Percentiles rank a stretch among this genome's conserved stretches.
Conservation (phyloP, 2,113 vertebrate species). For the Setophaga petechia region DNA sequence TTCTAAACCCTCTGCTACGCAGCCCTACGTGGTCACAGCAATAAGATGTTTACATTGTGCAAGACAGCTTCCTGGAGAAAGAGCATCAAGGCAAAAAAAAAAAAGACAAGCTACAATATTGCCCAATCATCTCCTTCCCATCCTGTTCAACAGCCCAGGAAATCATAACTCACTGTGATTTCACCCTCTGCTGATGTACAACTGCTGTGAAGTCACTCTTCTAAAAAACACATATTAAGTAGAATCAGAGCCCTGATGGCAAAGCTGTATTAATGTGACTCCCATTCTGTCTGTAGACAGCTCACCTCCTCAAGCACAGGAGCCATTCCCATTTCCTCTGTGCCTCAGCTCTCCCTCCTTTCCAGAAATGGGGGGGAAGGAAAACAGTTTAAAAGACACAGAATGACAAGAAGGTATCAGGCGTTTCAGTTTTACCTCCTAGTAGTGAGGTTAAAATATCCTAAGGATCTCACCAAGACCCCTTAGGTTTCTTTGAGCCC, state of each 20-base stretch:
- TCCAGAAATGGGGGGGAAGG: neutral
- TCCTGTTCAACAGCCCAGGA: conserved; percentile 70
- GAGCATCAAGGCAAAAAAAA: conserved; percentile 30
- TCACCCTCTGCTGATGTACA: conserved; percentile 64
- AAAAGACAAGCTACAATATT: conserved; percentile 52
- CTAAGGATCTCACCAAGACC: neutral
- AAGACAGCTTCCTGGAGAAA: conserved; percentile 58
- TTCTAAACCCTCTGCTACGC: conserved; percentile 27
- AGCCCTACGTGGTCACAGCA: conserved; percentile 21
- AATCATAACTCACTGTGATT: conserved; percentile 70
- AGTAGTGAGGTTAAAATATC: neutral
- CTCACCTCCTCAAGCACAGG: neutral
- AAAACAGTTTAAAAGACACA: neutral
- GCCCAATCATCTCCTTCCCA: conserved; percentile 65
- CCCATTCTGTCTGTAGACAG: neutral
- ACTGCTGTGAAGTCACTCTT: conserved; percentile 59
- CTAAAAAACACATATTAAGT: neutral
- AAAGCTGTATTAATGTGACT: neutral
- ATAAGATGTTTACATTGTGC: conserved; percentile 60
- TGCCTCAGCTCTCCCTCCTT: neutral
- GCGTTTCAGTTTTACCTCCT: neutral
- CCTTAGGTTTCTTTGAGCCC: neutral
- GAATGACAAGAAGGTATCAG: neutral
- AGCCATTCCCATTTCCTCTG: neutral
- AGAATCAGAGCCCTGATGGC: conserved; percentile 9